Conservation (phyloP, 2,888 invertebrate genomes). For the Perizoma affinitatum region DNA sequence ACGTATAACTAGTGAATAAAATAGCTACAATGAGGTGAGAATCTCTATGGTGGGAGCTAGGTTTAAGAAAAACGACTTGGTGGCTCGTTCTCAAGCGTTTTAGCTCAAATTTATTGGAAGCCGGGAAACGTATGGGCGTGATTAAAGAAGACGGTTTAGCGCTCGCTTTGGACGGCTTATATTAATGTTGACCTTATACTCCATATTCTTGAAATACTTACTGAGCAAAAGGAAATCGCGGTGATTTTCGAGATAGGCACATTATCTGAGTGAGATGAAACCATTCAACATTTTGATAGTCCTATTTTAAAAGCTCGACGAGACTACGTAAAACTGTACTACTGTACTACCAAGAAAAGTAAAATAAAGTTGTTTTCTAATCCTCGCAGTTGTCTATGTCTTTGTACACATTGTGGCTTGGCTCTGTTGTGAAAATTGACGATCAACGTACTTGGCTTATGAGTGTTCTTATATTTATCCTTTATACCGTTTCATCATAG, state of each 20-base stretch:
- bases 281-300: not conserved
- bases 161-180: constrained; percentile 33
- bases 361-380: too few relatives aligned
- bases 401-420: too few relatives aligned
- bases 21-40: too few relatives aligned
- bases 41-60: not conserved
- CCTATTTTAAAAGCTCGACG: too few relatives aligned
- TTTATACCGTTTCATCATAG: too few relatives aligned
- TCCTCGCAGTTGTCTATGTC: too few relatives aligned
- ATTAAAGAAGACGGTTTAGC: constrained; percentile 45
- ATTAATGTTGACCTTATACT: constrained; percentile 47
- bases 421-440: too few relatives aligned
- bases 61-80: constrained; percentile 33
- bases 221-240: constrained; percentile 11
- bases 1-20: too few relatives aligned
- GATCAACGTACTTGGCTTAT: too few relatives aligned
- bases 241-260: constrained; percentile 8
- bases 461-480: too few relatives aligned
- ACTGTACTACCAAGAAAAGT: too few relatives aligned
- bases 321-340: too few relatives aligned
- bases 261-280: not conserved
- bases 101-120: constrained; percentile 48
- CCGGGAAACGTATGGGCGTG: constrained; percentile 47
- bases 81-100: constrained; percentile 42
- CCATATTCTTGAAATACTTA: constrained; percentile 33